Base-by-base conservation (phyloP, 2,797 vertebrate species). In the Melanotaenia nigrans region DNA sequence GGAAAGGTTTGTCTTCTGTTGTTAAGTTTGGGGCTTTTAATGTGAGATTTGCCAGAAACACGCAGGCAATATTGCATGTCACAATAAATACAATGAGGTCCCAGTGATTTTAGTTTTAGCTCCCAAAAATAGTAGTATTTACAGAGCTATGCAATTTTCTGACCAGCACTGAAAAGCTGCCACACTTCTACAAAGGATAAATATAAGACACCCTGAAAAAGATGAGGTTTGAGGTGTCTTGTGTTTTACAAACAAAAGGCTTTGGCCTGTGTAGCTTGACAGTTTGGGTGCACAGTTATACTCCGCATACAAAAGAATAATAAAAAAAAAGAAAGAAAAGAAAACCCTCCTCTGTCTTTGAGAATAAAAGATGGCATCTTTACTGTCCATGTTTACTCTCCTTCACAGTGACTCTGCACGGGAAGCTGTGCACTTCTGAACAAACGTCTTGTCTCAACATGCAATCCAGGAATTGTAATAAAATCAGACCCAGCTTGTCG, bases 401-500 rank as follows among this genome's bases (percentile, higher is more conserved):
- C 79, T 89, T 85, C 81, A 76, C 80, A 78, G 79, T 8, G 28
- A 14, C 77, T 78, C 55, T 59, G 71, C 77, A 79, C 83, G 75
- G 65, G 68, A 76, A 77, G 80, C 71, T 72, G 77, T 61, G 64
- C 82, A 64, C 83, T 73, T 80, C 73, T 79, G 79, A 83, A 82
- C 83, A 82, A 83, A 80, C 75, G 69, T 75, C 81, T 85, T 77
- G 72, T 71, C 78, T 87, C 80, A 18, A 71, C 33, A 64, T 83
- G 79, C 65, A 80, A 83, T 54, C 61, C 60, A 51, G n/a, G 61
- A 36, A 40, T 79, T 82, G 76, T 75, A 77, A 89, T 84, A 57
- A 84, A 87, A 89, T 81, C 78, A 42, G 71, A 76, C 81, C 72
- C 72, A 64, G 73, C 73, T 71, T 84, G 83, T 78, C 32, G 73